Base-by-base conservation (phyloP, 1,140 invertebrate species). In the Ganaspis sp. region DNA sequence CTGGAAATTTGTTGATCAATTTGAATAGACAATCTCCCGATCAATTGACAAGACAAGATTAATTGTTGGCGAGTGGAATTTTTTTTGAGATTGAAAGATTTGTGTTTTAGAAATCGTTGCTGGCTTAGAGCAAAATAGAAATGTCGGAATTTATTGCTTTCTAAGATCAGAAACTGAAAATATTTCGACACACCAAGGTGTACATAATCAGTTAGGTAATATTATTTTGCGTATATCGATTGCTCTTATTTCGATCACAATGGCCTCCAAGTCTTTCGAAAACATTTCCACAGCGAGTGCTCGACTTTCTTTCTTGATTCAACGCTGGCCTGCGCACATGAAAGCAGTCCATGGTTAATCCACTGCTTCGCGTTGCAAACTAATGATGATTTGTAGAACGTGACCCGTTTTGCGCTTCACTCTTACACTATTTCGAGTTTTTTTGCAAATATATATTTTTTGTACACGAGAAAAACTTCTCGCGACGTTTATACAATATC, bases 171-270 rank as follows among this genome's bases (percentile, higher is more conserved):
- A 64, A 64, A 64, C 23, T 29, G 58, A 64, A 64, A 64, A 64
- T 64, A 64, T 64, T 64, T 64, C 58, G 58, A 64, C 58, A 64
- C 58, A 64, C 58, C 23, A 64, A 64, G 12, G 26, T 64, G 58
- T 64, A 64, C 58, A 64, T 64, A 64, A 64, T 64, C 58, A 64
- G 58, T 64, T 64, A 29, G 58, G 58, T 34, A 64, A 64, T 64
- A 64, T 64, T 64, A 64, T 64, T 64, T 64, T 64, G 58, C 58
- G 58, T 64, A 64, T 64, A 64, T 64, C 58, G 58, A 64, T 64
- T 64, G 58, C 58, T 64, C 58, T 64, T 21, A 64, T 64, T 64
- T 64, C 23, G 23, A 64, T 64, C 58, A 64, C 58, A 64, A 64
- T 64, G 58, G 58, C 58, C 58, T 64, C 58, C 58, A 64, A 64